Evolutionary conservation across 2,888 invertebrate species (phyloP).

Genomic region (Orchesellides sinensis): DNA sequence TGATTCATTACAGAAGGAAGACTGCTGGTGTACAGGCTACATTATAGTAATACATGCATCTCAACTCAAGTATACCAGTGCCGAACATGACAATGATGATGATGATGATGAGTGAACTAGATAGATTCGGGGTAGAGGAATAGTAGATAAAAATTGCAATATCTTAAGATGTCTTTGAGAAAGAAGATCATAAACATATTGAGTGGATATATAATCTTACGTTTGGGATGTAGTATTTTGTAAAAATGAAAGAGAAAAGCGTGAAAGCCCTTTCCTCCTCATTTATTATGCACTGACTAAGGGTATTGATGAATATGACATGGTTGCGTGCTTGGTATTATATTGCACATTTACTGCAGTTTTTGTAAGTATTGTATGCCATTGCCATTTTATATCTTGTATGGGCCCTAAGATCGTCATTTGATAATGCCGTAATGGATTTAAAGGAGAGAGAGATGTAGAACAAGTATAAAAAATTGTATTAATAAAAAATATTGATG

Average conservation of each 20-base stretch:
- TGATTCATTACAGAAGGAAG: conserved; percentile 41
- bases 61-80: no score
- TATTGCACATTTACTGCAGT: no score
- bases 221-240: background rate
- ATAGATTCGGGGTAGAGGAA: background rate
- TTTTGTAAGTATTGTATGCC: no score
- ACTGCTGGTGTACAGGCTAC: no score
- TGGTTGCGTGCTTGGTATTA: background rate
- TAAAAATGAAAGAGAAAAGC: conserved; percentile 58
- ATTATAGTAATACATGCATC: no score
- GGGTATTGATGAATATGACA: conserved; percentile 4
- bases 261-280: conserved; percentile 54
- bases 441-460: background rate
- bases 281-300: conserved; percentile 52
- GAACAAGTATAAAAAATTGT: background rate
- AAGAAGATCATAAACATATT: background rate
- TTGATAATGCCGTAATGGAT: no score
- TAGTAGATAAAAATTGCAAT: no score
- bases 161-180: no score
- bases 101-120: conserved; percentile 12
- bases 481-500: background rate
- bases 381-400: background rate
- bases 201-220: background rate
- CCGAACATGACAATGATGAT: background rate
- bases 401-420: background rate